A percentile compares a stretch with the other conserved stretches of the same genome.
Evolutionary conservation across 2,113 vertebrate genomes (phyloP).

Genomic region (Gymnobelideus leadbeateri): DNA sequence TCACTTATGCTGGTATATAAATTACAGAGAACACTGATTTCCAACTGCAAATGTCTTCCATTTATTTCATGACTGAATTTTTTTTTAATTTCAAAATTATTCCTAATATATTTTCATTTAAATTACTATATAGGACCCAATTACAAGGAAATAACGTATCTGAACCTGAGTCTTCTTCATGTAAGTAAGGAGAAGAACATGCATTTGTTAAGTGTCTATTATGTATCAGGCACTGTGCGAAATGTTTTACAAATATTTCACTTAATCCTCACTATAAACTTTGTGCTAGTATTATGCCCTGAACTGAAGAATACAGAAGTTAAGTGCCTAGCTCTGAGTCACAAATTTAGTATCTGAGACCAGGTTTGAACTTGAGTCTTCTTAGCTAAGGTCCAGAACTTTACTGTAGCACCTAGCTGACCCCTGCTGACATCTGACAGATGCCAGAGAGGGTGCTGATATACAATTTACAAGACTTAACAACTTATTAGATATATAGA

Average conservation of each 20-base stretch:
- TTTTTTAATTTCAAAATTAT: slow-evolving; percentile 49
- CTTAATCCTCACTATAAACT: not conserved
- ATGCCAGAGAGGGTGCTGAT: not conserved
- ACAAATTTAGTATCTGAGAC: not conserved
- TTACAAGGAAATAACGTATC: not conserved
- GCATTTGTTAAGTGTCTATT: not conserved
- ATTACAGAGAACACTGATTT: slow-evolving; percentile 34
- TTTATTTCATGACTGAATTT: slow-evolving; percentile 41
- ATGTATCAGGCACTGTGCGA: too few relatives aligned
- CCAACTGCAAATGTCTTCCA: slow-evolving; percentile 41
- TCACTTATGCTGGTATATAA: slow-evolving; percentile 16
- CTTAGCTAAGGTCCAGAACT: not conserved
- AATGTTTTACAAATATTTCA: too few relatives aligned
- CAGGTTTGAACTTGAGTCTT: not conserved
- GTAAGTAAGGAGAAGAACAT: not conserved
- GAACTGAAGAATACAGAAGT: not conserved
- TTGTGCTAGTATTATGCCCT: not conserved
- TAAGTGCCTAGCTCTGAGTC: not conserved
- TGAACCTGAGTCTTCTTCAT: not conserved
- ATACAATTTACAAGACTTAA: too few relatives aligned
- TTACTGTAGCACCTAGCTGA: not conserved
- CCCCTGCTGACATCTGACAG: not conserved
- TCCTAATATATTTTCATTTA: slow-evolving; percentile 21
- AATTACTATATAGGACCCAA: too few relatives aligned
- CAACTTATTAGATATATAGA: too few relatives aligned